phyloP scores from a whole-genome alignment of 2,797 vertebrate species.

The Borostomias antarcticus region DNA sequence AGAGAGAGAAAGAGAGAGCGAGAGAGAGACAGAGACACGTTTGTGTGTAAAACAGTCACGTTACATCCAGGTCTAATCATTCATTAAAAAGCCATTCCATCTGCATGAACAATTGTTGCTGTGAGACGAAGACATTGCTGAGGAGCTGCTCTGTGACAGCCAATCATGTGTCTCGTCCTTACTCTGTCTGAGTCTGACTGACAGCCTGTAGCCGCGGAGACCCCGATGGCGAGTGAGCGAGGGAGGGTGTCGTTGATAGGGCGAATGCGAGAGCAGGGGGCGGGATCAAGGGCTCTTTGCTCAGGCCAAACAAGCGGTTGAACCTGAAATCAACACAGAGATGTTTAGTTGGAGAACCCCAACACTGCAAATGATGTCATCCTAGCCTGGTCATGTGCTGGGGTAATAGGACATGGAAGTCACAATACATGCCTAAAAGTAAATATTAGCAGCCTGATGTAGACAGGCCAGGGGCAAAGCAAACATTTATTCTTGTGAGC shows the following conservation, averaged over 20 bases:
- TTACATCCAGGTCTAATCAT: too few species aligned
- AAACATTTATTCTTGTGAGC: background rate
- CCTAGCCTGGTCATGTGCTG: constrained; percentile 2
- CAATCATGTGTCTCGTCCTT: constrained; percentile 38
- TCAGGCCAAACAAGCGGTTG: constrained; percentile 76
- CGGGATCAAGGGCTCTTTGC: constrained; percentile 69
- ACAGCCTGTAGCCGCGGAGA: constrained; percentile 55
- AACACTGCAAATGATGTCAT: background rate
- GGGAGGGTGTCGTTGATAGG: constrained; percentile 39
- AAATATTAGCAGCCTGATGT: background rate
- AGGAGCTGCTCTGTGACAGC: background rate
- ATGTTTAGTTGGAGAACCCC: background rate
- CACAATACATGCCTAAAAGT: background rate
- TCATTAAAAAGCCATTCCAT: background rate
- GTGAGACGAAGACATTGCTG: background rate
- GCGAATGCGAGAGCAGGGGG: constrained; percentile 43
- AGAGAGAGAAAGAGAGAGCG: background rate
- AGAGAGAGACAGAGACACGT: background rate
- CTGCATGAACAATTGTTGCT: background rate
- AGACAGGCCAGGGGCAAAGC: background rate
- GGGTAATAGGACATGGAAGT: background rate
- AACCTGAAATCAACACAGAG: constrained; percentile 64
- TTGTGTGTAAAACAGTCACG: too few species aligned
- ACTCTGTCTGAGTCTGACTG: constrained; percentile 66
- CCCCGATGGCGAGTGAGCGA: constrained; percentile 44